These are phyloP conservation scores for Parazoanthus atlanticus DNA, from an alignment of 92 coral and sea anemone species.

Conservation along the genomic window DNA sequence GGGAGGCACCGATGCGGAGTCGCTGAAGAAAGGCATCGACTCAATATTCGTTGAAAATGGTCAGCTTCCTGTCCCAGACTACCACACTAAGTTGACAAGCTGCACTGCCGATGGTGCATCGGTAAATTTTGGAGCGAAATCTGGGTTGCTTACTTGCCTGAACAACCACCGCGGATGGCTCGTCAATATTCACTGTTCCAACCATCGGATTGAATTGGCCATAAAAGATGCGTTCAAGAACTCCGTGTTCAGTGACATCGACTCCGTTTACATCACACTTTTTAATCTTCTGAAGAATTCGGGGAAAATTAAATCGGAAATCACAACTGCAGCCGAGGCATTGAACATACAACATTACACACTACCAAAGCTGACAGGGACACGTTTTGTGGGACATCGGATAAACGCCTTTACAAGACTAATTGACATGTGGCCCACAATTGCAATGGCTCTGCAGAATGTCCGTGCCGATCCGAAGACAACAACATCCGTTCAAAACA, in stretches of 20 bases:
- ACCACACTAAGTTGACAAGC: no score
- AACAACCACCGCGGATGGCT: conserved; percentile 29
- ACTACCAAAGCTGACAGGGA: conserved; percentile 19
- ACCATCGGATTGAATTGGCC: conserved; percentile 37
- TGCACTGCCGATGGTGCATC: no score
- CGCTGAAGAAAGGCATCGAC: no score
- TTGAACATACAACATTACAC: conserved; percentile 32
- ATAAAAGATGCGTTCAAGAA: conserved; percentile 41
- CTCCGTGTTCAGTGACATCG: conserved; percentile 28
- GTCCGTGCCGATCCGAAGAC: conserved; percentile 12
- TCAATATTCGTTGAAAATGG: no score
- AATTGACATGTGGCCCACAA: conserved; percentile 38
- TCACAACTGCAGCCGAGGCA: conserved; percentile 26
- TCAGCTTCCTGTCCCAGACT: no score
- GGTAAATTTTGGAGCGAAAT: no score
- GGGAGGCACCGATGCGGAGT: no score
- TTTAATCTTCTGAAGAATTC: conserved; percentile 15
- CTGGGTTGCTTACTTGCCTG: neutral
- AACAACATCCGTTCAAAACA: neutral
- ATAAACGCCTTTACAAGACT: neutral
- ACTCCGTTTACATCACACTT: neutral
- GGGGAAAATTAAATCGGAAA: conserved; percentile 23
- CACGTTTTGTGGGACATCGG: conserved; percentile 3
- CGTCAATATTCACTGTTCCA: conserved; percentile 33
- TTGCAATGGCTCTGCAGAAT: conserved; percentile 24